Evolutionary conservation across 2,888 invertebrate genomes (phyloP), one percentile per base, ranked within the genome.

Genomic region (Meliscaeva auricollis): DNA sequence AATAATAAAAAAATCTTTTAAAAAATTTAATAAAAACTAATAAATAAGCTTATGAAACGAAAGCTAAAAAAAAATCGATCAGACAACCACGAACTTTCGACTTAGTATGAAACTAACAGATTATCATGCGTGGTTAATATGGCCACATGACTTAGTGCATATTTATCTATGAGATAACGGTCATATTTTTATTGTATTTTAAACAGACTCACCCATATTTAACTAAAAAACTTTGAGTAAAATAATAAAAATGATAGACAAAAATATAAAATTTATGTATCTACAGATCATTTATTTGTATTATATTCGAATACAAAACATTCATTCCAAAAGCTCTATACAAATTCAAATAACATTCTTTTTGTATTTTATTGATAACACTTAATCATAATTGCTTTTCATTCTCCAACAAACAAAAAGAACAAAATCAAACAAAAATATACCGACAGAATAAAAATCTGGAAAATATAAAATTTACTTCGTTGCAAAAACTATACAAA

Each of bases 331-430:
- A n/a, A 26, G 52, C 41, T 69, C 17, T 41, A 41, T 52, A 52
- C 46, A 75, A 30, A 56, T 54, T 48, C 15, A 41, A 50, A 7
- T 60, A 15, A 26, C 56, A 54, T 66, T 17, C 3, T 35, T 50
- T 60, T 56, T 32, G 15, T 46, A 54, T 66, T 15, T 74, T 41
- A 38, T 22, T 46, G 58, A 75, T 75, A 79, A 75, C 75, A 72
- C 70, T 48, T 84, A 79, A 44, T 35, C 3, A 48, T 78, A 78
- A 73, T 78, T 78, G 60, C 68, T 83, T 82, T 70, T 72, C 35
- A 32, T 46, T 73, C 52, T 38, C 9, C 3, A 58, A 15, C 70
- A 62, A 54, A 68, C 70, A 66, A 64, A 50, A 72, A 76, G 58
- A 35, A n/a, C n/a, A n/a, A n/a, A 62, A 66, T 44, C 15, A 62